A percentile compares a stretch with the other conserved stretches of the same genome.
These are phyloP conservation scores for Cathartes aura DNA, from an alignment of 2,113 vertebrate genomes.

Conservation along the genomic window DNA sequence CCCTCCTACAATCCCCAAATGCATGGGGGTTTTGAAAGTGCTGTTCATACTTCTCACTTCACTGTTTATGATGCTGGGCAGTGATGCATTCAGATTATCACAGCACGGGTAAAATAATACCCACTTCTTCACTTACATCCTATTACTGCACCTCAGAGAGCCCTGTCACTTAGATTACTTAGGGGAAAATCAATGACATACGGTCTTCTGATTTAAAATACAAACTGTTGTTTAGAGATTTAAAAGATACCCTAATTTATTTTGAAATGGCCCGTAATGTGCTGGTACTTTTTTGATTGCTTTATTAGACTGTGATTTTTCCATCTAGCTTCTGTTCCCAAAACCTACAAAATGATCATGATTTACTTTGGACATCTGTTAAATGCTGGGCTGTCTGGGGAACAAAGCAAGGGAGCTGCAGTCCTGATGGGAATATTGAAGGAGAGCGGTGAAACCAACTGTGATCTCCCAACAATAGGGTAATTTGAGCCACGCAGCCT, in stretches of 20 bases:
- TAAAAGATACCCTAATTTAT: slow-evolving; percentile 34
- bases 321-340: neutral
- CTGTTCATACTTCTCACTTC: slow-evolving; percentile 25
- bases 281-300: neutral
- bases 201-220: slow-evolving; percentile 14
- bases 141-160: slow-evolving; percentile 55
- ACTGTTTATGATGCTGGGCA: slow-evolving; percentile 50
- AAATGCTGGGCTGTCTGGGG: slow-evolving; percentile 16
- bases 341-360: neutral
- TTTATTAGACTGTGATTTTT: slow-evolving; percentile 9
- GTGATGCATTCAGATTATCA: slow-evolving; percentile 59
- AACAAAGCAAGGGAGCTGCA: neutral
- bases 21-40: neutral
- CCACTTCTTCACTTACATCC: slow-evolving; percentile 55
- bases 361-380: slow-evolving; percentile 55
- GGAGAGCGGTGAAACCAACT: neutral
- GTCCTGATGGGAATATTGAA: slow-evolving; percentile 27
- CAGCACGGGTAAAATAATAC: slow-evolving; percentile 60
- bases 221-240: slow-evolving; percentile 7
- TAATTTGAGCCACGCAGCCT: neutral
- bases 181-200: slow-evolving; percentile 39
- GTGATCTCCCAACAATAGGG: neutral
- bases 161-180: slow-evolving; percentile 36
- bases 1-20: neutral
- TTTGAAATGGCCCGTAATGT: slow-evolving; percentile 4